Evolutionary conservation across 2,797 vertebrate species (phyloP).

Genomic region (Octomys mimax): DNA sequence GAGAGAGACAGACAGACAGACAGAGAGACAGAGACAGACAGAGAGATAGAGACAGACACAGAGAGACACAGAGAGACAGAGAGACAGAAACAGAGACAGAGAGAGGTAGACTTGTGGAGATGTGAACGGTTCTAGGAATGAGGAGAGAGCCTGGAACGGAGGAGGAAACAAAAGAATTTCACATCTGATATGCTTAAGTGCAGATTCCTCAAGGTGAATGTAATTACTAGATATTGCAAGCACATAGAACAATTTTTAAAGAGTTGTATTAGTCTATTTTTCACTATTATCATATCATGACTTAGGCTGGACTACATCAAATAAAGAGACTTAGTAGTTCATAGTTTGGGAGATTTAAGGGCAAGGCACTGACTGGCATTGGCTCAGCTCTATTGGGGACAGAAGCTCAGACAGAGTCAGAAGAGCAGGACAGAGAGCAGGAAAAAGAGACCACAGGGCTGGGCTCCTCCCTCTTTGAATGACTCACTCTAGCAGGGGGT

Average conservation of each 20-base stretch:
- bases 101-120: neutral
- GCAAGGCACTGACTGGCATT: neutral
- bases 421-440: neutral
- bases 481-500: neutral
- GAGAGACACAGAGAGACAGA: neutral
- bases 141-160: neutral
- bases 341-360: neutral
- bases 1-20: too few relatives aligned
- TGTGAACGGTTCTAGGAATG: neutral
- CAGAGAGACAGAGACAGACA: neutral
- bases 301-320: neutral
- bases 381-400: neutral
- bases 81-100: neutral
- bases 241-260: neutral
- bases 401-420: neutral
- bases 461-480: neutral
- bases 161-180: neutral
- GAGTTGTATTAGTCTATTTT: neutral
- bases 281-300: neutral
- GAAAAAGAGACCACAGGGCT: neutral
- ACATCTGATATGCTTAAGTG: neutral
- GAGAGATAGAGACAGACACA: neutral
- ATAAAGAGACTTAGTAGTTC: neutral
- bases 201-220: neutral
- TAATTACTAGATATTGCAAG: neutral